Percentiles rank a stretch among this genome's conserved stretches.
phyloP scores from a whole-genome alignment of 2,113 vertebrate species.

The Syrmaticus mikado region DNA sequence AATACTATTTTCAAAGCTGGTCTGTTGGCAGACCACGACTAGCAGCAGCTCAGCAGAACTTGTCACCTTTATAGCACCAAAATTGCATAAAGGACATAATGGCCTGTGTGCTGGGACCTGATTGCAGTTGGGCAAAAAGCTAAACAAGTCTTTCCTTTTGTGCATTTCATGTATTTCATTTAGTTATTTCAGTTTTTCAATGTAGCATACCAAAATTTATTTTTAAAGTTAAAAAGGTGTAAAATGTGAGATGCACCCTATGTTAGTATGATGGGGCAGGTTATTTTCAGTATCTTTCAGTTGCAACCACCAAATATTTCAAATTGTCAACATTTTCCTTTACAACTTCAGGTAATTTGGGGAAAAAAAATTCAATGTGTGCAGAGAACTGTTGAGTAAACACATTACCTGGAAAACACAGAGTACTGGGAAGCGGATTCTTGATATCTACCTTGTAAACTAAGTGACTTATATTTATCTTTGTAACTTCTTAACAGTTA shows the following conservation, averaged over 20 bases:
- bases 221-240: constrained; percentile 12
- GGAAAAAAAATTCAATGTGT: constrained; percentile 42
- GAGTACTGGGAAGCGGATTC: constrained; percentile 59
- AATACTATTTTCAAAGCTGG: neutral
- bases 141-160: neutral
- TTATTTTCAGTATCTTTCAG: constrained; percentile 15
- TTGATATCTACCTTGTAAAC: constrained; percentile 63
- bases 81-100: neutral
- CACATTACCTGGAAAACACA: constrained; percentile 41
- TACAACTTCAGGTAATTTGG: constrained; percentile 63
- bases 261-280: neutral
- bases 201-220: neutral
- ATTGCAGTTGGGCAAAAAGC: neutral
- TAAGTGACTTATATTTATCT: constrained; percentile 73
- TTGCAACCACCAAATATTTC: constrained; percentile 30
- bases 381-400: constrained; percentile 62
- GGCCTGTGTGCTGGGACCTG: neutral
- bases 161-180: neutral
- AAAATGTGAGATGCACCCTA: constrained; percentile 2
- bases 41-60: neutral
- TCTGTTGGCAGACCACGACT: neutral
- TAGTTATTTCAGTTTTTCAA: neutral
- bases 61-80: neutral
- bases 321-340: constrained; percentile 30
- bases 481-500: constrained; percentile 77